Percentiles rank a stretch among this genome's conserved stretches.
Conservation (phyloP, 2,113 vertebrate species). For the Sula dactylatra region DNA sequence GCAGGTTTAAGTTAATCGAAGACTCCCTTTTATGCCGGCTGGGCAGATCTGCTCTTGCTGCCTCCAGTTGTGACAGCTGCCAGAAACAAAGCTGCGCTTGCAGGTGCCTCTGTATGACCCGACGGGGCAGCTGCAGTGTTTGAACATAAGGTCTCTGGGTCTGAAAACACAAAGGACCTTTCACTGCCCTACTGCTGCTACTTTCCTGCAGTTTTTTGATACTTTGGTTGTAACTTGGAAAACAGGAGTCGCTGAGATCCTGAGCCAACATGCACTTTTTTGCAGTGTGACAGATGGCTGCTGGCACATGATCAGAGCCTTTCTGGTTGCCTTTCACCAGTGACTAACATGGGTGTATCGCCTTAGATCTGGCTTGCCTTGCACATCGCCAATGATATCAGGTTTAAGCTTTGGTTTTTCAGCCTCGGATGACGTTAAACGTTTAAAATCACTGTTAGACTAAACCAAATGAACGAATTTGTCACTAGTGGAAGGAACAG, state of each 20-base stretch:
- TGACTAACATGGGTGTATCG: not conserved
- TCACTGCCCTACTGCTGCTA: not conserved
- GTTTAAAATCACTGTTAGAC: not conserved
- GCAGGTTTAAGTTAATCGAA: too few species aligned
- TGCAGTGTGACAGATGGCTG: not conserved
- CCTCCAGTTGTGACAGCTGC: not conserved
- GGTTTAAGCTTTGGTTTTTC: not conserved
- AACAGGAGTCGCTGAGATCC: not conserved
- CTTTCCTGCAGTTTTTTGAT: not conserved
- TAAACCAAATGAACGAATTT: not conserved
- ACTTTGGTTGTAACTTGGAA: not conserved
- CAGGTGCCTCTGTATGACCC: fast-evolving
- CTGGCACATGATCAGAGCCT: not conserved
- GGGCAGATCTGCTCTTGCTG: not conserved
- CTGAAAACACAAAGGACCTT: not conserved
- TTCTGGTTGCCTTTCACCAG: not conserved
- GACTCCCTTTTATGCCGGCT: not conserved
- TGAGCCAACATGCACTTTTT: fast-evolving
- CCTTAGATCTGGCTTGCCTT: not conserved
- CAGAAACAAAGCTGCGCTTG: not conserved
- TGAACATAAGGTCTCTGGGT: not conserved
- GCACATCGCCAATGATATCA: fast-evolving
- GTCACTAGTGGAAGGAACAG: not conserved
- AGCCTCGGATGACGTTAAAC: not conserved
- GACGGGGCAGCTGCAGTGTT: fast-evolving